These are phyloP conservation scores for Diploscapter pachys DNA, from an alignment of 1,140 invertebrate genomes.

Conservation along the genomic window DNA sequence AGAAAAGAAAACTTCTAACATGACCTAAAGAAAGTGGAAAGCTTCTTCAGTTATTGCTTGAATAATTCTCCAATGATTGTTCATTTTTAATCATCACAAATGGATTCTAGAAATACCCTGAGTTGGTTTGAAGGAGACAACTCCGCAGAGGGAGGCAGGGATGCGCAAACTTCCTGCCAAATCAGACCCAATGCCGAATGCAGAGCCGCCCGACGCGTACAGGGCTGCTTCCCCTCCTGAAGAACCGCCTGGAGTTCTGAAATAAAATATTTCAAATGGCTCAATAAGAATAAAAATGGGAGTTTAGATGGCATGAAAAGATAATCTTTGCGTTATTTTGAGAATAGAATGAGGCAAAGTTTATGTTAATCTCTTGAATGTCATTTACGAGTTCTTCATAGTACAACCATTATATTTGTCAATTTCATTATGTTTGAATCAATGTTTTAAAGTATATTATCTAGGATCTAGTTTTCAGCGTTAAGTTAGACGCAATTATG, in stretches of 20 bases:
- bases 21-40: not conserved
- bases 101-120: constrained; percentile 22
- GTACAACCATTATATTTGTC: not conserved
- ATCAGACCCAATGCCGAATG: constrained; percentile 59
- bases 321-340: not conserved
- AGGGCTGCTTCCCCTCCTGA: constrained; percentile 60
- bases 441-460: not conserved
- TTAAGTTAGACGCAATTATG: too few species aligned
- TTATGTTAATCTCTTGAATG: not conserved
- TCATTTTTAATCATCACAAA: not conserved
- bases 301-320: not conserved
- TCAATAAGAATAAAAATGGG: not conserved
- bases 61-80: not conserved
- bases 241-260: constrained; percentile 55
- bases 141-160: constrained; percentile 60
- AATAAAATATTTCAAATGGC: constrained; percentile 19
- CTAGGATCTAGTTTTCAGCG: too few species aligned
- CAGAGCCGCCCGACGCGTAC: constrained; percentile 56
- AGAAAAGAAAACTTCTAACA: not conserved
- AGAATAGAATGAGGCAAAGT: not conserved
- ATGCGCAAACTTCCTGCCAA: constrained; percentile 62
- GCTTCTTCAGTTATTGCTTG: not conserved
- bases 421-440: not conserved
- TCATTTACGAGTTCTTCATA: not conserved
- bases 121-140: constrained; percentile 61